Evolutionary conservation across 2,888 invertebrate species (phyloP).

Genomic region (Periphyllus acericola): DNA sequence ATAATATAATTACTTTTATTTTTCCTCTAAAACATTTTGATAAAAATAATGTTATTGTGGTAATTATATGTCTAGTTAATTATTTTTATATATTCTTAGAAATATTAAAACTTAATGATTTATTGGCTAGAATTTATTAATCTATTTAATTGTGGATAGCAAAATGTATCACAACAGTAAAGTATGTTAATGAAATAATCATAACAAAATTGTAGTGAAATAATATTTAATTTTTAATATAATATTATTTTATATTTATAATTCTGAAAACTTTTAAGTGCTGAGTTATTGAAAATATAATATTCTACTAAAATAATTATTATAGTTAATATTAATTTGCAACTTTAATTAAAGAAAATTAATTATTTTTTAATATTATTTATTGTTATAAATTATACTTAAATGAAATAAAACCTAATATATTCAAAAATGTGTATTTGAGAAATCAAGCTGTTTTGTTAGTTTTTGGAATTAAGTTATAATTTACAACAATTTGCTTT

Average conservation of each 20-base stretch:
- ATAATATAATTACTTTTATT: constrained; percentile 7
- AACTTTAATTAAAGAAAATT: no score
- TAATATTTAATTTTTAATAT: no score
- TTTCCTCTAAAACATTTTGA: constrained; percentile 29
- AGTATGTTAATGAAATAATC: background rate
- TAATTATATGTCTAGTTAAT: background rate
- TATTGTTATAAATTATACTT: background rate
- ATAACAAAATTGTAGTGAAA: background rate
- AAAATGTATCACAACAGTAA: background rate
- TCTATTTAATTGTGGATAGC: background rate
- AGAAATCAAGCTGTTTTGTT: background rate
- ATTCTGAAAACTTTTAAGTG: no score
- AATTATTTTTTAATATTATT: no score
- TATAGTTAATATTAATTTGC: no score
- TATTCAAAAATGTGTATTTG: no score
- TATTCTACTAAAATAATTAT: no score
- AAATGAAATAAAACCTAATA: background rate
- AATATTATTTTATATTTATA: no score
- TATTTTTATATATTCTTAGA: constrained; percentile 38
- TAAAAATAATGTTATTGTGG: constrained; percentile 6
- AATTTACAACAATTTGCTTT: no score
- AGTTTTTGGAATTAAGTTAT: no score
- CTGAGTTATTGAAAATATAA: no score
- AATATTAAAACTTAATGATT: background rate
- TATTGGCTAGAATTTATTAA: background rate